Percentiles rank a stretch among this genome's conserved stretches.
phyloP scores from a whole-genome alignment of 2,797 vertebrate species.

The Chelon auratus region DNA sequence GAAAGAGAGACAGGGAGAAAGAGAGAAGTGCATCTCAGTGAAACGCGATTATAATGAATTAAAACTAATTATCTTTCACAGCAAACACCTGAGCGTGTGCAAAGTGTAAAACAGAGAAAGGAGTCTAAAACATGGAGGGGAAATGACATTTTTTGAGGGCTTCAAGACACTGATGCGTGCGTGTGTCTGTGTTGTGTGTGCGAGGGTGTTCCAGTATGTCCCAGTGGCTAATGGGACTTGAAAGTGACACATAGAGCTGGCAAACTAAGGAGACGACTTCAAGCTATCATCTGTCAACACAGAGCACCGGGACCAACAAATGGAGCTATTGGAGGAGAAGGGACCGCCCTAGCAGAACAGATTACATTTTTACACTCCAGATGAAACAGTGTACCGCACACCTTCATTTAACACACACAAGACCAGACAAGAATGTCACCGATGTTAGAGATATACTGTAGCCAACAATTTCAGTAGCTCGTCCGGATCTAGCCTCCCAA shows the following conservation, averaged over 20 bases:
- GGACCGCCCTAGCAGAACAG: conserved; percentile 85
- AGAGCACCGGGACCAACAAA: conserved; percentile 78
- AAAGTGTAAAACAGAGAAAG: conserved; percentile 46
- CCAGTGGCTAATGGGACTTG: conserved; percentile 83
- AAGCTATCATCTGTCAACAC: conserved; percentile 85
- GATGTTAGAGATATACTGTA: neutral
- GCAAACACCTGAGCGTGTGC: conserved; percentile 2
- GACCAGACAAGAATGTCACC: conserved; percentile 33
- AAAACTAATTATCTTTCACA: conserved; percentile 49
- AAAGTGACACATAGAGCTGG: conserved; percentile 84
- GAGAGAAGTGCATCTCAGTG: conserved; percentile 36
- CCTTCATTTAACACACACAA: conserved; percentile 66
- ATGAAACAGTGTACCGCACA: conserved; percentile 67
- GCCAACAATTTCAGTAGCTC: neutral
- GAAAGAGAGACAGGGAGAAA: conserved; percentile 46
- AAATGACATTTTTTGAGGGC: conserved; percentile 22
- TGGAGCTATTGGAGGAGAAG: conserved; percentile 84
- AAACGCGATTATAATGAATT: conserved; percentile 35
- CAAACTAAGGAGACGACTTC: conserved; percentile 84
- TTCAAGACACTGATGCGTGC: conserved; percentile 17
- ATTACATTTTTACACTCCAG: conserved; percentile 83
- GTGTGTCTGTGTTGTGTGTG: neutral
- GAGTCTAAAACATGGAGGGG: conserved; percentile 8
- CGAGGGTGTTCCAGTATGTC: conserved; percentile 65
- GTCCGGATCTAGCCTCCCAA: neutral